Evolutionary conservation across 2,888 invertebrate species (phyloP).

Genomic region (Trichacis sp.): DNA sequence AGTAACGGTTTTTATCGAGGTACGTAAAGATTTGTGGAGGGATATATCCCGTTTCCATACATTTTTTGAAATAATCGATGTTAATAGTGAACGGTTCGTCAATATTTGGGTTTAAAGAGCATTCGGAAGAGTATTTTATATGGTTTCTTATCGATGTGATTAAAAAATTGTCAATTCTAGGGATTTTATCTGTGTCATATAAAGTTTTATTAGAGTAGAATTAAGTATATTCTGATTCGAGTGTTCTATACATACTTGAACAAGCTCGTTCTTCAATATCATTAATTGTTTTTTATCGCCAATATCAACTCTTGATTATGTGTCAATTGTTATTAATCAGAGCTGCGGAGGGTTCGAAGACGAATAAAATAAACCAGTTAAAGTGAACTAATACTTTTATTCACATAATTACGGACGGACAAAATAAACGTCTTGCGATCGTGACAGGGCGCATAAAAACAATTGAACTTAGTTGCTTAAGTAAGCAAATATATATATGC

Average conservation of each 20-base stretch:
- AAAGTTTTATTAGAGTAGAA: conserved; percentile 4
- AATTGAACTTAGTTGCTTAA: too few relatives aligned
- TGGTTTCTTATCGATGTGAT: conserved; percentile 8
- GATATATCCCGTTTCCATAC: conserved; percentile 7
- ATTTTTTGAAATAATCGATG: conserved; percentile 5
- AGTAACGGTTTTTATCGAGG: conserved; percentile 11
- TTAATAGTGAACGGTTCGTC: not conserved
- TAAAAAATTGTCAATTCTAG: conserved; percentile 9
- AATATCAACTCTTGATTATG: too few relatives aligned
- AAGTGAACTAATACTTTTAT: too few relatives aligned
- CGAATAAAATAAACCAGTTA: too few relatives aligned
- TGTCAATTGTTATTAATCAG: too few relatives aligned
- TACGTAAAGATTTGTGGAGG: conserved; percentile 23
- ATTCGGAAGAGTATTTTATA: not conserved
- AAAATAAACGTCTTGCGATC: too few relatives aligned
- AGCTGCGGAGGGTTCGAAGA: too few relatives aligned
- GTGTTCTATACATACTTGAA: not conserved
- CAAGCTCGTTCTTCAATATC: too few relatives aligned
- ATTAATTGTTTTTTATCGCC: too few relatives aligned
- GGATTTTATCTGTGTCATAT: conserved; percentile 7
- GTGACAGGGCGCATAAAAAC: too few relatives aligned
- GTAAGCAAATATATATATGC: too few relatives aligned
- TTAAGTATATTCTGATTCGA: conserved; percentile 9
- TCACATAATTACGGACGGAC: too few relatives aligned
- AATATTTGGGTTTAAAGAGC: not conserved